These are phyloP conservation scores for Drosophila sturtevanti DNA, from an alignment of 1,140 invertebrate genomes.

Conservation along the genomic window DNA sequence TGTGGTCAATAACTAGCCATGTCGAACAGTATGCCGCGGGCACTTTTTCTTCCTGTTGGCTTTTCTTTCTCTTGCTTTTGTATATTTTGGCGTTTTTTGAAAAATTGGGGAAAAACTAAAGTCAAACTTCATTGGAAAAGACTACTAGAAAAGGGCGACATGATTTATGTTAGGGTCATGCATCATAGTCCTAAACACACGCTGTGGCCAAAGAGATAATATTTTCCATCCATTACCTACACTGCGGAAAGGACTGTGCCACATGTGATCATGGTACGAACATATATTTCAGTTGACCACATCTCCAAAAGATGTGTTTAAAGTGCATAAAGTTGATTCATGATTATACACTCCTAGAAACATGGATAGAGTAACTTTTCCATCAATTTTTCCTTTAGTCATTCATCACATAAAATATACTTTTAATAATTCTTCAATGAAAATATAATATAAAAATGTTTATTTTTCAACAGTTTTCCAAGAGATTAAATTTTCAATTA, in stretches of 20 bases:
- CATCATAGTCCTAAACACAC: conserved; percentile 50
- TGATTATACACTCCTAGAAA: neutral
- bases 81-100: conserved; percentile 11
- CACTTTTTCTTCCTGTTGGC: conserved; percentile 32
- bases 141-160: conserved; percentile 44
- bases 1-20: conserved; percentile 61
- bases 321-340: neutral
- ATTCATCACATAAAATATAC: no score
- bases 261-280: neutral
- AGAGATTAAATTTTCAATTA: no score
- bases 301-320: neutral
- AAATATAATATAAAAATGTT: no score
- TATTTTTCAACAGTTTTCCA: no score
- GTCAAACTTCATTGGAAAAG: conserved; percentile 68
- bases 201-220: conserved; percentile 18
- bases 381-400: no score
- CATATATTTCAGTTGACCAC: neutral
- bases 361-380: no score
- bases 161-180: conserved; percentile 69
- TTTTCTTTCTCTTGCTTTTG: conserved; percentile 22
- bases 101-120: conserved; percentile 69
- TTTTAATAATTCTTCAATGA: no score
- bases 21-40: conserved; percentile 55
- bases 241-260: neutral
- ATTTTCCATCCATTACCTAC: conserved; percentile 13